These are phyloP conservation scores for Sceloporus tristichus DNA, from an alignment of 2,113 vertebrate species.

Conservation along the genomic window DNA sequence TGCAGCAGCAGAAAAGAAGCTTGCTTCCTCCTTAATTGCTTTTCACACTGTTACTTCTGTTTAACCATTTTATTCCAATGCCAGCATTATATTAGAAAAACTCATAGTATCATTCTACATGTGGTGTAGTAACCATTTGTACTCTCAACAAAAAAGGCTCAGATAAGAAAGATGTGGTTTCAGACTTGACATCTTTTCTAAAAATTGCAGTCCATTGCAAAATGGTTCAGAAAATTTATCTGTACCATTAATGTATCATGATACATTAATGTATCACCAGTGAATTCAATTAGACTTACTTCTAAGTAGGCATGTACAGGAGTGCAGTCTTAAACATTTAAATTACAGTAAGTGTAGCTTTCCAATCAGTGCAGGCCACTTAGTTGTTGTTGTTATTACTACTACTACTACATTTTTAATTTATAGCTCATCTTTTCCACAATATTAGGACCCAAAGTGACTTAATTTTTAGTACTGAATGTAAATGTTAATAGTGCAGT, in stretches of 20 bases:
- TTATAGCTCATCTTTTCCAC: too few relatives aligned
- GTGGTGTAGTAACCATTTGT: too few relatives aligned
- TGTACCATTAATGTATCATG: neutral
- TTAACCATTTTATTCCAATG: neutral
- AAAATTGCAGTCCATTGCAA: neutral
- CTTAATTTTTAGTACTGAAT: too few relatives aligned
- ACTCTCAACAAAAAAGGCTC: too few relatives aligned
- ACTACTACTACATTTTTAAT: too few relatives aligned
- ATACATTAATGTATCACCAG: neutral
- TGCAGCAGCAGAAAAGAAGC: too few relatives aligned
- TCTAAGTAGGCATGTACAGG: neutral
- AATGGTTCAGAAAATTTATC: neutral
- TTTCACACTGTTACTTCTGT: neutral
- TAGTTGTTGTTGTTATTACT: too few relatives aligned
- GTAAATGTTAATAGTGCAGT: too few relatives aligned
- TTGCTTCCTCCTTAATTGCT: neutral
- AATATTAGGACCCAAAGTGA: too few relatives aligned
- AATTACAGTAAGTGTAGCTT: neutral
- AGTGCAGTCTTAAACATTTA: neutral
- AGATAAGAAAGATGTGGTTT: neutral
- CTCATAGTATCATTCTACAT: neutral
- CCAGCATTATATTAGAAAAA: constrained; percentile 28
- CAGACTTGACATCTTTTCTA: neutral
- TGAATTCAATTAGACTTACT: neutral
- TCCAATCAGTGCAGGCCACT: neutral